A percentile compares a stretch with the other conserved stretches of the same genome.
Evolutionary conservation across 2,113 vertebrate genomes (phyloP).

Genomic region (Caretta caretta): DNA sequence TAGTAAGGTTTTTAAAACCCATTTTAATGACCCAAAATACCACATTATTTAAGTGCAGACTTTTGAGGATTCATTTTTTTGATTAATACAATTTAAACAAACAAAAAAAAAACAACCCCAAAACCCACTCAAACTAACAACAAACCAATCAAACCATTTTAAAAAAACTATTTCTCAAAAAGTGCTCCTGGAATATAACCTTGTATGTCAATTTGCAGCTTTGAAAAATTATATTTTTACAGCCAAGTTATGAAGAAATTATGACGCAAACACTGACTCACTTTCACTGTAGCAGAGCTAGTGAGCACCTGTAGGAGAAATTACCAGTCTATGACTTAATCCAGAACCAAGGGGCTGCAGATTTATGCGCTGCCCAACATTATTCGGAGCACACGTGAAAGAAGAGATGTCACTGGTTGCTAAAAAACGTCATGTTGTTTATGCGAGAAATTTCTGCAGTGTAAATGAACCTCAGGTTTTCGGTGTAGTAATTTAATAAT

Average conservation of each 20-base stretch:
- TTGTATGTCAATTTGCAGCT: not conserved
- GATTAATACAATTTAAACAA: not conserved
- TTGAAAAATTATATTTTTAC: not conserved
- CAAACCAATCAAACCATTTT: not conserved
- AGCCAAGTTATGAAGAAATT: conserved; percentile 32
- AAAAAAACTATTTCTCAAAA: not conserved
- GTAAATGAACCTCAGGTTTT: not conserved
- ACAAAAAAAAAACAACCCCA: not conserved
- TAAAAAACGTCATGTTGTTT: not conserved
- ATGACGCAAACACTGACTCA: conserved; percentile 45
- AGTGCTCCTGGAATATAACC: conserved; percentile 1
- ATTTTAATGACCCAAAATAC: not conserved
- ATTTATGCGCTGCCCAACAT: not conserved
- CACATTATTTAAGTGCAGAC: not conserved
- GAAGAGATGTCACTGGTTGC: not conserved
- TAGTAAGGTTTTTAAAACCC: not conserved
- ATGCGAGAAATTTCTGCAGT: not conserved
- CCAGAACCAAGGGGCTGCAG: not conserved
- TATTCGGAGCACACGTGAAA: not conserved
- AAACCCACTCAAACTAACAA: not conserved
- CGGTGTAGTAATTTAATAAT: not conserved
- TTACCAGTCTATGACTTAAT: not conserved
- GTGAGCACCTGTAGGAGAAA: not conserved
- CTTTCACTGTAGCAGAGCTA: conserved; percentile 7
- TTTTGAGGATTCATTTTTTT: not conserved